A percentile compares a stretch with the other conserved stretches of the same genome.
phyloP scores from a whole-genome alignment of 2,113 vertebrate species.

The Dasyornis broadbenti region DNA sequence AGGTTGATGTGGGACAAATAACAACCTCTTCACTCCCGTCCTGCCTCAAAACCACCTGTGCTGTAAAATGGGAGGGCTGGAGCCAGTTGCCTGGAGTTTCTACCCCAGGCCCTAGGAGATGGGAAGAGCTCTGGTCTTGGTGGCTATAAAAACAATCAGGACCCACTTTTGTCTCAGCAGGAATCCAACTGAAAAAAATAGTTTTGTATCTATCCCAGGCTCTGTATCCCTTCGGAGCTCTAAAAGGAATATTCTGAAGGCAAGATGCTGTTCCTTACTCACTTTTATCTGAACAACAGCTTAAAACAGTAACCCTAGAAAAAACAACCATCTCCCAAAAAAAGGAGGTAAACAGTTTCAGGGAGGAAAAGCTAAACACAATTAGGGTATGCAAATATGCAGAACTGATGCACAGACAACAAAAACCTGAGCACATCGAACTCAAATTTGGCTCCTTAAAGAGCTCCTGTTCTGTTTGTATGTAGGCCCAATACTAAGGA shows the following conservation, averaged over 20 bases:
- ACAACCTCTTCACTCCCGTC: no score
- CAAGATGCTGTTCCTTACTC: not conserved
- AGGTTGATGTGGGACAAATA: no score
- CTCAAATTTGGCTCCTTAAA: not conserved
- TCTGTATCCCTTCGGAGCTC: not conserved
- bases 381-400: not conserved
- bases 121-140: not conserved
- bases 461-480: not conserved
- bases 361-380: not conserved
- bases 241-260: not conserved
- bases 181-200: not conserved
- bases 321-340: fast-evolving
- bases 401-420: not conserved
- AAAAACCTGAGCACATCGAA: not conserved
- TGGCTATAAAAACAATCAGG: not conserved
- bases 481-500: not conserved
- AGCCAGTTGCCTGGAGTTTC: no score
- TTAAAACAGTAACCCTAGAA: not conserved
- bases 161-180: not conserved
- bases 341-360: not conserved
- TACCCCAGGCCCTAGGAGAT: no score
- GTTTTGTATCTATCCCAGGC: not conserved
- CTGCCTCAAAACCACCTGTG: no score
- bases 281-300: not conserved
- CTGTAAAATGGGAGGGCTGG: no score